Evolutionary conservation across 1,140 invertebrate species (phyloP), one percentile per base, ranked within the genome.

Genomic region (Pantala flavescens): DNA sequence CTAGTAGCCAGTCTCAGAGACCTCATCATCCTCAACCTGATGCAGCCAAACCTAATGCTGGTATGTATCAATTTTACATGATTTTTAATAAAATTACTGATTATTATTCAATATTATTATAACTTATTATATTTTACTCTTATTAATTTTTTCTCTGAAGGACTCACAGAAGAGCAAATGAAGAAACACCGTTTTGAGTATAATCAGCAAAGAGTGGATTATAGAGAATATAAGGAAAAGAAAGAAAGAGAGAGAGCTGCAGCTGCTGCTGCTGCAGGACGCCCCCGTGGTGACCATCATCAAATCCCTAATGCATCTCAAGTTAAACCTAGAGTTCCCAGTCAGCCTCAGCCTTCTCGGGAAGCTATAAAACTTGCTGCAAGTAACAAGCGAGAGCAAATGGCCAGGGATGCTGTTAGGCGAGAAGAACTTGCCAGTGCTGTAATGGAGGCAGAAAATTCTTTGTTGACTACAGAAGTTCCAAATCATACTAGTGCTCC

Each of bases 201-300:
- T 21, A 11, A 42, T 73, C 73, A 74, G 71, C 71, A 36, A 21
- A 74, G 76, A 49, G 74, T 78, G 23, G 77, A 77, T 42, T 82
- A 85, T 72, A 80, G 84, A 0, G 86, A 88, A 23, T 87, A 87
- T 75, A 82, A 84, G 2, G 86, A 87, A 71, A 86, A 86, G 76
- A 86, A 86, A 63, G 85, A 85, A 73, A 79, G 80, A 63, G 84
- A 84, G 76, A 81, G 84, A 23, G 81, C 76, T 74, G 42, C 74
- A 36, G 74, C 74, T 21, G 74, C 71, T 75, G 74, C 74, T 16
- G 16, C 43, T 72, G 71, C 21, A 21, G 74, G 43, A 23, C 70
- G 36, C 23, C 43, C 72, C 42, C 55, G 23, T 23, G 9, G 21
- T 43, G 23, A 70, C 75, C 42, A 71, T 70, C 76, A 78, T 14